phyloP scores from a whole-genome alignment of 2,797 vertebrate species.

The Cheirogaleus major region DNA sequence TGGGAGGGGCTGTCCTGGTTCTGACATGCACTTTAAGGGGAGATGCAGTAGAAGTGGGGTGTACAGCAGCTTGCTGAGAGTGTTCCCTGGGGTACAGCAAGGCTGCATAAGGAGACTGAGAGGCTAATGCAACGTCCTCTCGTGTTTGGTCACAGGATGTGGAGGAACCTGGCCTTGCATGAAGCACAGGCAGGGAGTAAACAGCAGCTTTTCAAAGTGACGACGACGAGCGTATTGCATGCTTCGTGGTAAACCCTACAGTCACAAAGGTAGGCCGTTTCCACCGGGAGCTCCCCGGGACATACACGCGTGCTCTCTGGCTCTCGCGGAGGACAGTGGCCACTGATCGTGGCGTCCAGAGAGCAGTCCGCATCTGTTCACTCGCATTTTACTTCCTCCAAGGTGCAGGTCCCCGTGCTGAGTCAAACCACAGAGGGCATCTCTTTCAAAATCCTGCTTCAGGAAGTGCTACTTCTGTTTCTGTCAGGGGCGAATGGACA shows the following conservation, averaged over 20 bases:
- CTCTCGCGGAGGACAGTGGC: neutral
- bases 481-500: neutral
- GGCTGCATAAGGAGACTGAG: neutral
- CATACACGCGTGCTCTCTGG: accelerated
- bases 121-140: neutral
- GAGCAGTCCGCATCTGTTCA: neutral
- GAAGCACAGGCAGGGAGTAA: neutral
- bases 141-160: neutral
- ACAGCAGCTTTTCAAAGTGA: neutral
- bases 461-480: conserved; percentile 68
- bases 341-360: accelerated
- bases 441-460: conserved; percentile 66
- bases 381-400: neutral
- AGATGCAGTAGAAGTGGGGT: neutral
- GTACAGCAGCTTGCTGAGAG: accelerated
- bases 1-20: neutral
- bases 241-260: neutral
- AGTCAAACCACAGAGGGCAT: conserved; percentile 4
- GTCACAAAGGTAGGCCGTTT: neutral
- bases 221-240: no score
- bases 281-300: accelerated
- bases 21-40: neutral
- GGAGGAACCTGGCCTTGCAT: neutral
- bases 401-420: neutral
- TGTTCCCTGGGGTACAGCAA: neutral